Percentiles rank a stretch among this genome's conserved stretches.
These are phyloP conservation scores for Andrena haemorrhoa DNA, from an alignment of 2,888 invertebrate genomes.

Conservation along the genomic window DNA sequence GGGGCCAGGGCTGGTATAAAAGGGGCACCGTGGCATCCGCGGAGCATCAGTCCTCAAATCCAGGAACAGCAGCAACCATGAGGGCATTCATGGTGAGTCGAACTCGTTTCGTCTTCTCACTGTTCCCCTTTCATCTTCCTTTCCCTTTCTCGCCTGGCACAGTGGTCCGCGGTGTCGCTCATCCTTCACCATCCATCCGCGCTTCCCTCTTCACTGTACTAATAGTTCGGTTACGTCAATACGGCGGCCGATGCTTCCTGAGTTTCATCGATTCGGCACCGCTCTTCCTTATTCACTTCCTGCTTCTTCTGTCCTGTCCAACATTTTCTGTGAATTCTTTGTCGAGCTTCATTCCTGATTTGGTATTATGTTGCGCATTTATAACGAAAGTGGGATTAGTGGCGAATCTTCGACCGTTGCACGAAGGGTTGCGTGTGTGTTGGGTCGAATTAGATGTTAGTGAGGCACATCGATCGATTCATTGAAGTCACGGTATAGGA, in stretches of 20 bases:
- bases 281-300: background rate
- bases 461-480: background rate
- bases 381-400: background rate
- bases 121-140: background rate
- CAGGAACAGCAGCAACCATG: conserved; percentile 83
- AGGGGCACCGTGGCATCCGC: conserved; percentile 81
- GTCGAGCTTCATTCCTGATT: too few relatives aligned
- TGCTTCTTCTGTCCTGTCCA: background rate
- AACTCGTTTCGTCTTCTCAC: conserved; percentile 33
- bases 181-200: background rate
- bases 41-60: conserved; percentile 85
- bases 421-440: background rate
- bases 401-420: background rate
- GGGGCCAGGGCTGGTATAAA: conserved; percentile 82
- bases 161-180: background rate
- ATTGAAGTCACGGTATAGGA: background rate
- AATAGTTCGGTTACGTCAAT: background rate
- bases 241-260: background rate
- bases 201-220: background rate
- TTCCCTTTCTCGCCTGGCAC: background rate
- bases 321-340: background rate
- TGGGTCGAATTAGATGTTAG: background rate
- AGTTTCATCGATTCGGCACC: background rate
- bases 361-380: too few relatives aligned
- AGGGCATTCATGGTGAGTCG: conserved; percentile 85